These are phyloP conservation scores for Lasioglossum vierecki DNA, from an alignment of 2,888 invertebrate species.

Conservation along the genomic window DNA sequence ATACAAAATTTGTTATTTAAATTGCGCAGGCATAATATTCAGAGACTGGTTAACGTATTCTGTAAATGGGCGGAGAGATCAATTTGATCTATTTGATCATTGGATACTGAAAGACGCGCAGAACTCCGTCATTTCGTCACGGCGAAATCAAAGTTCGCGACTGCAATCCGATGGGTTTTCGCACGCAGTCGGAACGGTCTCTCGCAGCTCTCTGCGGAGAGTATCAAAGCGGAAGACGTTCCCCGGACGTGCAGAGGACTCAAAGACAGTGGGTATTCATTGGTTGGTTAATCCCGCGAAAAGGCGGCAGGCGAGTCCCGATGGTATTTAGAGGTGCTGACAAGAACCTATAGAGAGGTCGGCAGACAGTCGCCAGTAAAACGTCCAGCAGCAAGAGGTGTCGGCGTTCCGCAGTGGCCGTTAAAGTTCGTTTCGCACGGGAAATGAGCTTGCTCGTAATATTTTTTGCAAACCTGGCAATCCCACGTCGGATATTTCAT, in stretches of 20 bases:
- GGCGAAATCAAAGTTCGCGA: too few species aligned
- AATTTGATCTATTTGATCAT: too few species aligned
- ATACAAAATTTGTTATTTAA: too few species aligned
- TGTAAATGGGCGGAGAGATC: too few species aligned
- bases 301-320: neutral
- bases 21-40: too few species aligned
- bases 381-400: neutral
- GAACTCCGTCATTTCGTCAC: too few species aligned
- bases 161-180: neutral
- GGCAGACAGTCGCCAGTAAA: neutral
- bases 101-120: too few species aligned
- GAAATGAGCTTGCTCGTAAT: neutral
- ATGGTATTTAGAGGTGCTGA: neutral
- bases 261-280: neutral
- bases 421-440: conserved; percentile 2
- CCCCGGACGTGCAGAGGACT: neutral
- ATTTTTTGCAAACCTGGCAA: conserved; percentile 18
- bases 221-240: neutral
- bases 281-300: neutral
- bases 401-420: neutral
- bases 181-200: neutral
- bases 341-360: neutral
- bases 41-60: too few species aligned
- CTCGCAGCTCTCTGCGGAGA: neutral
- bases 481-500: conserved; percentile 13